Evolutionary conservation across 2,888 invertebrate species (phyloP).

Genomic region (Allolobophora icterica): DNA sequence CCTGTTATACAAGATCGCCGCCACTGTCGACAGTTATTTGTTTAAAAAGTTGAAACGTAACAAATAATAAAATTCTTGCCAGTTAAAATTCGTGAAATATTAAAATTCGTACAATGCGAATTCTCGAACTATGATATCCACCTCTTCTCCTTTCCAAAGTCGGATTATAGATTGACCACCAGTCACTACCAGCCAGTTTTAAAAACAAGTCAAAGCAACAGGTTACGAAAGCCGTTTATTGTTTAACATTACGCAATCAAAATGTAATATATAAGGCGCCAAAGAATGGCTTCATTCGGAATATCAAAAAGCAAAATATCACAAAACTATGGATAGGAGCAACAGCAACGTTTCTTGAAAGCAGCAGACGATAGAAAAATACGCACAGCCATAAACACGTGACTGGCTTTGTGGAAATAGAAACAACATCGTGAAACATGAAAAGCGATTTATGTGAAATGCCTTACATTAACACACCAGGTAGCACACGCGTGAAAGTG

Average conservation of each 20-base stretch:
- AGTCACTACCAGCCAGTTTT: not conserved
- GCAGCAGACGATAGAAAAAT: not conserved
- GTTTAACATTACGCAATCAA: not conserved
- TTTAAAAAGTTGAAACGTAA: too few species aligned
- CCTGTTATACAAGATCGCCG: too few species aligned
- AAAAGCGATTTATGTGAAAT: not conserved
- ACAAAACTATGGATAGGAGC: constrained; percentile 9
- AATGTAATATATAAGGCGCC: constrained; percentile 1
- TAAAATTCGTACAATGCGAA: too few species aligned
- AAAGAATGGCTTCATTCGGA: not conserved
- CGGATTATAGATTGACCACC: not conserved
- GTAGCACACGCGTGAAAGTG: not conserved
- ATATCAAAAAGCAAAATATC: constrained; percentile 17
- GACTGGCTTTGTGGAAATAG: not conserved
- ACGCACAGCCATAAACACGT: not conserved
- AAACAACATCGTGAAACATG: not conserved
- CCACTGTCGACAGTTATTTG: too few species aligned
- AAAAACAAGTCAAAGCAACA: constrained; percentile 1
- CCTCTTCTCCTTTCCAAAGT: not conserved
- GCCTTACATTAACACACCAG: not conserved
- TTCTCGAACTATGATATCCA: too few species aligned
- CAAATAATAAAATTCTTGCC: too few species aligned
- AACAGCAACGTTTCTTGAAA: not conserved
- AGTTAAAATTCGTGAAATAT: too few species aligned
- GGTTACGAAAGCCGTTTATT: not conserved